Percentiles rank a stretch among this genome's conserved stretches.
phyloP scores from a whole-genome alignment of 2,113 vertebrate species.

The Zootoca vivipara region DNA sequence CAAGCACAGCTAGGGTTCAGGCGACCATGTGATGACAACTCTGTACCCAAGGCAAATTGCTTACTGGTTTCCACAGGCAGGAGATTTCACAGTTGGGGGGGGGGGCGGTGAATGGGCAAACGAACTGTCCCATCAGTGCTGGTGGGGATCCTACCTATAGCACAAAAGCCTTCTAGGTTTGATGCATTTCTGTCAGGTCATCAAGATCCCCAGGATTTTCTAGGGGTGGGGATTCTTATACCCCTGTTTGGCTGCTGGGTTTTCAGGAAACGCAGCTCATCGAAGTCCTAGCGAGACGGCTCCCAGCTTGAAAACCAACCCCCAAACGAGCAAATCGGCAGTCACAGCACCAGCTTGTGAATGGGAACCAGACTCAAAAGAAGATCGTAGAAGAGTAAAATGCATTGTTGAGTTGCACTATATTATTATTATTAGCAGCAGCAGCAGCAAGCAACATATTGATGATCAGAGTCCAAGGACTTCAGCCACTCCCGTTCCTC shows the following conservation, averaged over 20 bases:
- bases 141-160: neutral
- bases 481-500: neutral
- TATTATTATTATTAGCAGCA: neutral
- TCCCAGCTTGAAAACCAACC: neutral
- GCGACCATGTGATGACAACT: too few relatives aligned
- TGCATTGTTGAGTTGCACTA: constrained; percentile 35
- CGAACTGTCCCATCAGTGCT: neutral
- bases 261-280: neutral
- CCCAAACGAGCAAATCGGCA: too few relatives aligned
- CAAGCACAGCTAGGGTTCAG: too few relatives aligned
- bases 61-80: too few relatives aligned
- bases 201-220: too few relatives aligned
- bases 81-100: neutral
- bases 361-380: neutral
- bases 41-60: too few relatives aligned
- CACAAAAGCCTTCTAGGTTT: neutral
- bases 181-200: neutral
- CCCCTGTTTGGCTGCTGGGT: neutral
- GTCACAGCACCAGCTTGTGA: neutral
- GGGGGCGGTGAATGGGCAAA: neutral
- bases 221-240: too few relatives aligned
- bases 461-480: neutral
- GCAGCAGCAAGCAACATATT: neutral
- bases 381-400: neutral
- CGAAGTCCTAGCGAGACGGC: neutral